Evolutionary conservation across 1,140 invertebrate genomes (phyloP).

Genomic region (Neodiprion pinetum): DNA sequence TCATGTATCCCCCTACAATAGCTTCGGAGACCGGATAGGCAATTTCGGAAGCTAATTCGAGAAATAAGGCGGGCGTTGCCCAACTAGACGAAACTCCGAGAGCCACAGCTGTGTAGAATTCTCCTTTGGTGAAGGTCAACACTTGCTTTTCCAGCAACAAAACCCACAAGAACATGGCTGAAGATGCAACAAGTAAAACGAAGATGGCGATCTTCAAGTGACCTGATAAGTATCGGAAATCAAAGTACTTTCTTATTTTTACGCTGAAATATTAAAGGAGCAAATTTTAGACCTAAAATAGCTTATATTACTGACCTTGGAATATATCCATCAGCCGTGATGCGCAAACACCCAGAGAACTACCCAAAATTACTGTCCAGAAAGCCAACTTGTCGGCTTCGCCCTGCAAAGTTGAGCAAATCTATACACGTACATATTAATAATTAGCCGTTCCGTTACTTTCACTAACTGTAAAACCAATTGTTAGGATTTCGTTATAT

Average conservation of each 20-base stretch:
- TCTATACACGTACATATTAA: too few species aligned
- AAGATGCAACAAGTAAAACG: conserved; percentile 42
- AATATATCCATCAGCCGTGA: conserved; percentile 49
- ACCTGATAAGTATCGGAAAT: neutral
- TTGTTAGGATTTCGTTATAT: too few species aligned
- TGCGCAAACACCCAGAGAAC: conserved; percentile 42
- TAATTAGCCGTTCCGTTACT: too few species aligned
- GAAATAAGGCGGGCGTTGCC: conserved; percentile 59
- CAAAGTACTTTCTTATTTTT: too few species aligned
- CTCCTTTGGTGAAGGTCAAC: conserved; percentile 43
- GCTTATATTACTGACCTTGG: conserved; percentile 29
- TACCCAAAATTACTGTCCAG: conserved; percentile 51
- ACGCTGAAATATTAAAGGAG: too few species aligned
- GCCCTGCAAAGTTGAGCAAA: conserved; percentile 28
- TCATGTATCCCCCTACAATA: conserved; percentile 59
- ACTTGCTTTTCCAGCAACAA: conserved; percentile 41
- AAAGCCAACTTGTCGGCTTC: conserved; percentile 50
- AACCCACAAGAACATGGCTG: conserved; percentile 52
- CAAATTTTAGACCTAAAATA: too few species aligned
- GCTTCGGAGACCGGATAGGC: conserved; percentile 63
- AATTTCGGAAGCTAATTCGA: conserved; percentile 61
- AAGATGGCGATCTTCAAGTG: conserved; percentile 47
- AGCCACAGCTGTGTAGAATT: conserved; percentile 45
- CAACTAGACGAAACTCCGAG: conserved; percentile 56
- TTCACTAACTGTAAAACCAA: too few species aligned